These are phyloP conservation scores for Phanerotoma sp. DNA, from an alignment of 2,888 invertebrate genomes.

Conservation along the genomic window DNA sequence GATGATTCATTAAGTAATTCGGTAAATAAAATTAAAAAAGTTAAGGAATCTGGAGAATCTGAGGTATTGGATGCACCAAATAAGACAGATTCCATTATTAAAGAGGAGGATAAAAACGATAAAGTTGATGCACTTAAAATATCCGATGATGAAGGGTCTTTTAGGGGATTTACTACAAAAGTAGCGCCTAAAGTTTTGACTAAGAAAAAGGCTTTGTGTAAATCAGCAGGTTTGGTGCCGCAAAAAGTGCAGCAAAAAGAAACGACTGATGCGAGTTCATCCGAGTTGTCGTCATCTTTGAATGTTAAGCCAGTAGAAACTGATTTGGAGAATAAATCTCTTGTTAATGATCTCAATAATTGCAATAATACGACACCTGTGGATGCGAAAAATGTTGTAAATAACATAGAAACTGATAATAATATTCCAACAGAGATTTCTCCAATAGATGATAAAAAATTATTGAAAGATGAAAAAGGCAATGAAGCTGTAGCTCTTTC, in stretches of 20 bases:
- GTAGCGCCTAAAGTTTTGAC: slow-evolving; percentile 45
- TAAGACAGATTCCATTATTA: slow-evolving; percentile 16
- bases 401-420: slow-evolving; percentile 26
- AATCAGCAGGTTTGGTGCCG: not conserved
- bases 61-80: slow-evolving; percentile 12
- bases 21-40: slow-evolving; percentile 53
- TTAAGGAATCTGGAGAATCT: slow-evolving; percentile 11
- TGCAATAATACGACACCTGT: no score
- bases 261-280: no score
- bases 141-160: slow-evolving; percentile 60
- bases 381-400: not conserved
- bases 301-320: no score
- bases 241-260: slow-evolving; percentile 13
- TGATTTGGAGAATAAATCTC: no score
- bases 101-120: slow-evolving; percentile 28
- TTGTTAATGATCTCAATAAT: no score
- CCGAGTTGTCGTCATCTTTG: no score
- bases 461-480: no score
- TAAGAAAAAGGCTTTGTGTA: not conserved
- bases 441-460: no score
- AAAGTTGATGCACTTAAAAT: slow-evolving; percentile 36
- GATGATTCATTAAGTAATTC: slow-evolving; percentile 67
- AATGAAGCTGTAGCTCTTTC: no score
- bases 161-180: slow-evolving; percentile 55
- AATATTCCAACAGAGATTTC: slow-evolving; percentile 19